These are phyloP conservation scores for Camelus bactrianus DNA, from an alignment of 2,113 vertebrate species.

Conservation along the genomic window DNA sequence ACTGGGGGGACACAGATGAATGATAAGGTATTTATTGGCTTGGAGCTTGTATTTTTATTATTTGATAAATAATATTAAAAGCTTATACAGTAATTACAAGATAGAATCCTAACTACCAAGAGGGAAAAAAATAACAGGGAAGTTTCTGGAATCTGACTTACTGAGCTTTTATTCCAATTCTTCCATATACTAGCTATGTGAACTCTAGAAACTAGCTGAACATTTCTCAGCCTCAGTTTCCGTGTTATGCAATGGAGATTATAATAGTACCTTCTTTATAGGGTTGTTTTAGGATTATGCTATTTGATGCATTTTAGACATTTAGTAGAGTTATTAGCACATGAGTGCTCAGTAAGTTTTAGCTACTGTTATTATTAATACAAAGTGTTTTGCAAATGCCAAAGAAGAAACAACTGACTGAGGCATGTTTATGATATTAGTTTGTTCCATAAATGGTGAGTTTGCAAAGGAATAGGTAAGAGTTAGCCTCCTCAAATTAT, in stretches of 20 bases:
- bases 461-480: background rate
- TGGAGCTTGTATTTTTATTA: background rate
- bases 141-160: background rate
- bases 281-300: background rate
- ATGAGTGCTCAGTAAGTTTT: background rate
- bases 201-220: background rate
- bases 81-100: background rate
- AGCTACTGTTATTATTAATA: background rate
- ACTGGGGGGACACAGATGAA: background rate
- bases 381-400: background rate
- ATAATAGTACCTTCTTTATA: background rate
- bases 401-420: background rate
- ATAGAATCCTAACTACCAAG: background rate
- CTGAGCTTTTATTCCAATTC: background rate
- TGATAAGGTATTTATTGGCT: background rate
- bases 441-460: background rate
- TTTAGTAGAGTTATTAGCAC: background rate
- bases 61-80: conserved; percentile 1
- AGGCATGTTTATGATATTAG: background rate
- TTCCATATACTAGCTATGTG: background rate
- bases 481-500: background rate
- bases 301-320: background rate
- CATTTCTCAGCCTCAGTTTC: background rate
- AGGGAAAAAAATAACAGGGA: background rate
- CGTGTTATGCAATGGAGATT: background rate